These are phyloP conservation scores for Nemoura dubitans DNA, from an alignment of 2,888 invertebrate species.

Conservation along the genomic window DNA sequence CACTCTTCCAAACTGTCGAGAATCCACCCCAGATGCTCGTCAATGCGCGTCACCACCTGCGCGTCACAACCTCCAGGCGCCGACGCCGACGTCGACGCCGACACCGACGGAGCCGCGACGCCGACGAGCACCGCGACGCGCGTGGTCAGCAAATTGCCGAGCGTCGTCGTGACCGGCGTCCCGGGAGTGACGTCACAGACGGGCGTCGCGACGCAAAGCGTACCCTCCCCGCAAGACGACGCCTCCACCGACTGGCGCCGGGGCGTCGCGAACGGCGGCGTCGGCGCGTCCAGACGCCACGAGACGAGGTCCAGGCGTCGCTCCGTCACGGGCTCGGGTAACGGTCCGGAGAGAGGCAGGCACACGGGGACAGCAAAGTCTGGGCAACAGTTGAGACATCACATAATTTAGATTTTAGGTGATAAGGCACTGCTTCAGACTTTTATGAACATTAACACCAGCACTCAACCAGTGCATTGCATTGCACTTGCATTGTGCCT, in stretches of 20 bases:
- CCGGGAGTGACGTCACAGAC: neutral
- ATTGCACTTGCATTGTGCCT: too few species aligned
- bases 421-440: too few species aligned
- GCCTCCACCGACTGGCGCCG: neutral
- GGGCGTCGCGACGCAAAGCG: neutral
- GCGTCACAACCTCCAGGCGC: neutral
- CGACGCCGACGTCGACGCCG: neutral
- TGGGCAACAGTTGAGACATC: neutral
- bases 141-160: neutral
- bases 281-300: neutral
- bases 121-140: neutral
- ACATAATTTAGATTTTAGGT: too few species aligned
- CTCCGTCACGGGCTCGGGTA: neutral
- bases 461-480: too few species aligned
- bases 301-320: neutral
- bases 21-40: conserved; percentile 8
- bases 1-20: conserved; percentile 18
- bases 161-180: neutral
- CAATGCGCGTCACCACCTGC: neutral
- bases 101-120: neutral
- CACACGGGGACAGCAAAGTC: neutral
- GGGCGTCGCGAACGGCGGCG: neutral
- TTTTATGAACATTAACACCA: too few species aligned
- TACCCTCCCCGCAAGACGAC: neutral
- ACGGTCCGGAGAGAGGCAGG: neutral